Evolutionary conservation across 37 sponge, comb jelly and placozoan genomes (phyloP), one percentile per base, ranked within the genome.

Genomic region (Beroe forskalii): DNA sequence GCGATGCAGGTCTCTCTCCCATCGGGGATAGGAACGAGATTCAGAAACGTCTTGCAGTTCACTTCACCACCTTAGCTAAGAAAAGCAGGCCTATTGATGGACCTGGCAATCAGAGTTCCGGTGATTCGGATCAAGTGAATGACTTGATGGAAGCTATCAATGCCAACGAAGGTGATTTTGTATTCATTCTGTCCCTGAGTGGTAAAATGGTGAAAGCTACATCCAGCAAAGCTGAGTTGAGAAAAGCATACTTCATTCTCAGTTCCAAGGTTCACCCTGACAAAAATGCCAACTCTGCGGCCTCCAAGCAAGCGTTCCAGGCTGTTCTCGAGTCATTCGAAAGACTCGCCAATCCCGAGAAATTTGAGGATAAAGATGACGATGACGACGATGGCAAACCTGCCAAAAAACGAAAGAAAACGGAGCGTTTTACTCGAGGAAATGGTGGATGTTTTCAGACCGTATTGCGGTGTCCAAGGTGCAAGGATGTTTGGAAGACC

Each of bases 11-110:
- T 20, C 86, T 80, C 19, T 80, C 86, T 43, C 86, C 86, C 0
- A 25, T 80, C 0, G 86, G 86, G 41, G 86, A 80, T 37, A 80
- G 33, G 31, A 24, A 12, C 30, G 86, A 80, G 33, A 32, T 80
- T 80, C 86, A 80, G 55, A 80, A 80, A 25, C 36, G 86, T 4
- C 86, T 80, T 40, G 86, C 86, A n/a, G 60, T 80, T 48, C 86
- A 80, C 86, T 80, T 43, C 31, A 43, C 48, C 0, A 37, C n/a
- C 0, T 41, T 44, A 38, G 36, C 86, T 42, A 38, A 38, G 14
- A 38, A 37, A 27, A 48, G 23, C 22, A n/a, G 27, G 23, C 24
- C 36, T 22, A 37, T 3, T 41, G 48, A 17, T 43, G 40, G 40
- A 9, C 55, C 27, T 6, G 44, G 30, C n/a, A 48, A 9, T 43